Evolutionary conservation across 2,797 vertebrate species (phyloP).

Genomic region (Phataginus tetradactyla): DNA sequence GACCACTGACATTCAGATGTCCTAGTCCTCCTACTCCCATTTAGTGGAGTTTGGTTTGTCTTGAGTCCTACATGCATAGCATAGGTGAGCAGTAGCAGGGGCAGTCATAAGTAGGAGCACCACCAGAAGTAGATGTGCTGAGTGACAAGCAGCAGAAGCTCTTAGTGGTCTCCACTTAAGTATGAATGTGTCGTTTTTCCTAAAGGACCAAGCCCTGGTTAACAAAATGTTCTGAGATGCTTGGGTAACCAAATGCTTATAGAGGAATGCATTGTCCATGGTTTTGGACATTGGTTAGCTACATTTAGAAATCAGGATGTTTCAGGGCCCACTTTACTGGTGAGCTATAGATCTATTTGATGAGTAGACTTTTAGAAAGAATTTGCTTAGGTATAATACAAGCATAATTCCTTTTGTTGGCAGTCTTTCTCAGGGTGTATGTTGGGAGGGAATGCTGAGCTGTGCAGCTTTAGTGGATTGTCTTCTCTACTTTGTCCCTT

Average conservation of each 20-base stretch:
- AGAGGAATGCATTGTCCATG: not conserved
- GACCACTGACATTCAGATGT: not conserved
- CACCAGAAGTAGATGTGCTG: not conserved
- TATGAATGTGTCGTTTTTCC: not conserved
- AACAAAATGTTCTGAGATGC: constrained; percentile 12
- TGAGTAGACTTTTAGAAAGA: not conserved
- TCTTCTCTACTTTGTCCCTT: not conserved
- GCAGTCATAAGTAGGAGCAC: not conserved
- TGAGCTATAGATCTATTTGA: not conserved
- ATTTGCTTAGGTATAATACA: not conserved
- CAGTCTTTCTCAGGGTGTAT: not conserved
- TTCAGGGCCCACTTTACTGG: not conserved
- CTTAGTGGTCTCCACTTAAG: not conserved
- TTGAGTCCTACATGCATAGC: not conserved
- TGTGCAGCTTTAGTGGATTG: not conserved
- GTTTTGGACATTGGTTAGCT: not conserved
- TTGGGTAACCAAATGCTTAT: not conserved
- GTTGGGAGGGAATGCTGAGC: not conserved
- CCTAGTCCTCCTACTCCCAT: not conserved
- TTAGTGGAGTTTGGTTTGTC: not conserved
- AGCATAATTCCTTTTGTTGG: not conserved
- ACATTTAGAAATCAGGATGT: not conserved
- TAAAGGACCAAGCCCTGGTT: not conserved
- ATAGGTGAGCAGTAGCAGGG: not conserved
- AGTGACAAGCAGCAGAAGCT: not conserved